phyloP scores from a whole-genome alignment of 2,797 vertebrate genomes.

The Neosalanx taihuensis region DNA sequence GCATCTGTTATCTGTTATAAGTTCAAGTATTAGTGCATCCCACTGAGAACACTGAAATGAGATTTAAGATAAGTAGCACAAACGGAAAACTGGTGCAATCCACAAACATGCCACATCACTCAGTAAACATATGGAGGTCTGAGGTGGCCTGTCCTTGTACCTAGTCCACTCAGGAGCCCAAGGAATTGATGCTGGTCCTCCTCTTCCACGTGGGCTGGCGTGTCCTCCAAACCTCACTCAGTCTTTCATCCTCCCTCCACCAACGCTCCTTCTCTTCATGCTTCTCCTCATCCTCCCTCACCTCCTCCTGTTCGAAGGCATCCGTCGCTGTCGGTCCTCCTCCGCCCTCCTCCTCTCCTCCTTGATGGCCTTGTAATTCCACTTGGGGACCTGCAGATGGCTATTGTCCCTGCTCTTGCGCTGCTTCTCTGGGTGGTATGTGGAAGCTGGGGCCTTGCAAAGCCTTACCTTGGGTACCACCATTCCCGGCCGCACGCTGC shows the following conservation, averaged over 20 bases:
- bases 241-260: not conserved
- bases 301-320: conserved; percentile 45
- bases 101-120: not conserved
- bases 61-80: too few relatives aligned
- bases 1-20: conserved; percentile 11
- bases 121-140: too few relatives aligned
- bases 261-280: not conserved
- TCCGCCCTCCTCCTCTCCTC: conserved; percentile 79
- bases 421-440: conserved; percentile 72
- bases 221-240: not conserved
- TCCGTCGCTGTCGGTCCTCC: conserved; percentile 65
- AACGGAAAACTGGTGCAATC: too few relatives aligned
- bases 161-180: too few relatives aligned
- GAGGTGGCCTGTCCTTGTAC: too few relatives aligned
- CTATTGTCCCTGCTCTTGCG: conserved; percentile 49
- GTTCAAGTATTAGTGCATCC: conserved; percentile 27
- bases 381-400: conserved; percentile 88
- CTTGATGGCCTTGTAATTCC: conserved; percentile 89
- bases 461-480: conserved; percentile 85
- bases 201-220: not conserved
- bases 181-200: too few relatives aligned
- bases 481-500: conserved; percentile 86
- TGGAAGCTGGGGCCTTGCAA: conserved; percentile 81
- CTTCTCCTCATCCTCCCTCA: conserved; percentile 33
- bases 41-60: not conserved